Conservation (phyloP, 2,888 invertebrate species). For the Schrankia costaestrigalis region DNA sequence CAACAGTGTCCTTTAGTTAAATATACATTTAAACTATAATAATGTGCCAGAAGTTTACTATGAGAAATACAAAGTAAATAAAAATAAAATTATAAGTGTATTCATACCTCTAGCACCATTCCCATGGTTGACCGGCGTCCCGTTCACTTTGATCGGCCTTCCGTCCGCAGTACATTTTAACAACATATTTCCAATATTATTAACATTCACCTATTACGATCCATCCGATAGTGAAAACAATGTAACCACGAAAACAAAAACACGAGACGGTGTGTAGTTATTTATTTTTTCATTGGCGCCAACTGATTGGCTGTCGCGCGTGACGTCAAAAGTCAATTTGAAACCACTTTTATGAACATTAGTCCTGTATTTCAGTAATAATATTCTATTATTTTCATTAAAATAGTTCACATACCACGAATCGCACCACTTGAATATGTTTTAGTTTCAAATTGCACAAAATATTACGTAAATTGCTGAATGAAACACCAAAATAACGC, state of each 20-base stretch:
- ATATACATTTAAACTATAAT: too few relatives aligned
- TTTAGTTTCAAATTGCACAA: constrained; percentile 29
- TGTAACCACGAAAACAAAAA: constrained; percentile 50
- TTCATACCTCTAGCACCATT: constrained; percentile 73
- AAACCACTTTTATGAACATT: constrained; percentile 62
- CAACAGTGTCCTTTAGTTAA: too few relatives aligned
- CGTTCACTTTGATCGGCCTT: constrained; percentile 75
- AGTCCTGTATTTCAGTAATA: constrained; percentile 39
- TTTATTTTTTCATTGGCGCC: constrained; percentile 51
- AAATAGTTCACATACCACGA: constrained; percentile 49
- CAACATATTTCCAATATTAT: constrained; percentile 63
- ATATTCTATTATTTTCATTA: too few relatives aligned
- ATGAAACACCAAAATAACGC: constrained; percentile 19
- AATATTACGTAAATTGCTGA: constrained; percentile 20
- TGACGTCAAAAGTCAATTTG: constrained; percentile 76
- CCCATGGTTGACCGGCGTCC: constrained; percentile 60
- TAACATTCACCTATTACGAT: constrained; percentile 52
- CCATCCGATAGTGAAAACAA: constrained; percentile 53
- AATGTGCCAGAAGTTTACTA: too few relatives aligned
- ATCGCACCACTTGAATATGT: constrained; percentile 30
- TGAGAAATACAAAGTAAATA: too few relatives aligned
- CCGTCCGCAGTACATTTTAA: constrained; percentile 78
- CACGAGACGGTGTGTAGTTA: constrained; percentile 33
- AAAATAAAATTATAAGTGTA: too few relatives aligned
- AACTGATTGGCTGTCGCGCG: constrained; percentile 61